Conservation (phyloP, 1,140 invertebrate genomes). For the Psix sp. region DNA sequence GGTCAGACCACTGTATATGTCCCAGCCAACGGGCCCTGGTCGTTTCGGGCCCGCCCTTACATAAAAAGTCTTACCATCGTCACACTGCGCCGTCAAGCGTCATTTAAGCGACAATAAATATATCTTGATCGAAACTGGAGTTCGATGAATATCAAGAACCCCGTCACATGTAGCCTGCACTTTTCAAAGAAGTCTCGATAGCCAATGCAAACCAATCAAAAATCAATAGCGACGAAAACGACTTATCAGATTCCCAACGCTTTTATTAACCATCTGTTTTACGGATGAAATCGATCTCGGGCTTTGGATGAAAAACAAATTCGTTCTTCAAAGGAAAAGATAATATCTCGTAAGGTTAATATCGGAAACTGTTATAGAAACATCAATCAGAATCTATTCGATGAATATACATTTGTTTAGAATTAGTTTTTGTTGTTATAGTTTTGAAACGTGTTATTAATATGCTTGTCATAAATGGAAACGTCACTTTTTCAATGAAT, state of each 20-base stretch:
- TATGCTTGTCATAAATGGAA: too few species aligned
- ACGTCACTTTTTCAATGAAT: too few species aligned
- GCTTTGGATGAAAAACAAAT: constrained; percentile 4
- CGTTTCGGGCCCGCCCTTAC: constrained; percentile 10
- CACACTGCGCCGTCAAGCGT: constrained; percentile 26
- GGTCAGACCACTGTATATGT: constrained; percentile 14
- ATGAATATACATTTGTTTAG: too few species aligned
- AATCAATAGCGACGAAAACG: background rate
- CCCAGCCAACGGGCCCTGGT: constrained; percentile 23
- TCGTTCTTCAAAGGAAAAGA: background rate
- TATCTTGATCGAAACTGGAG: constrained; percentile 27
- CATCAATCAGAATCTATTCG: background rate
- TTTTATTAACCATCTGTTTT: constrained; percentile 22
- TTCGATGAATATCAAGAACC: constrained; percentile 27
- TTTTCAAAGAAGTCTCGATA: background rate
- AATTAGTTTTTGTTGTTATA: too few species aligned
- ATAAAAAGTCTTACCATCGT: constrained; percentile 21
- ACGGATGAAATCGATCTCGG: background rate
- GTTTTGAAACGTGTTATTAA: too few species aligned
- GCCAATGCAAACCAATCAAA: too few species aligned
- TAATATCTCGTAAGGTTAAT: constrained; percentile 2
- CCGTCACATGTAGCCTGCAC: constrained; percentile 5
- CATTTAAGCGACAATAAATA: constrained; percentile 48
- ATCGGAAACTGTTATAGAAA: constrained; percentile 1
- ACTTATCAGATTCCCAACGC: background rate